Evolutionary conservation across 2,113 vertebrate species (phyloP).

Genomic region (Apistogramma diplotaenia): DNA sequence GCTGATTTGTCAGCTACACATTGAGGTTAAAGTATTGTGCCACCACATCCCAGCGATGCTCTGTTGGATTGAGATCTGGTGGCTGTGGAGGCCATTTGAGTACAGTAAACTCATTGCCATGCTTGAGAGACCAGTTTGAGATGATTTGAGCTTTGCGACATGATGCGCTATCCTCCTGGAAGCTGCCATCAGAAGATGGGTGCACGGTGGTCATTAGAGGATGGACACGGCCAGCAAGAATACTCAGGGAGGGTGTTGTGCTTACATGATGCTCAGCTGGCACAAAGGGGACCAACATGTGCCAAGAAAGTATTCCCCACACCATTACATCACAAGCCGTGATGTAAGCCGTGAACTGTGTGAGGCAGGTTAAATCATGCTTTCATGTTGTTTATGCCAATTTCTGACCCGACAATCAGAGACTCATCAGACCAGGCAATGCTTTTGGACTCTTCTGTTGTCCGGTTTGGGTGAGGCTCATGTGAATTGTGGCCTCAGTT

Average conservation of each 20-base stretch:
- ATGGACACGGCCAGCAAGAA: background rate
- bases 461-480: background rate
- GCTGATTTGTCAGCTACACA: background rate
- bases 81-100: background rate
- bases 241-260: background rate
- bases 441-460: background rate
- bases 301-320: background rate
- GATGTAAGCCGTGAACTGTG: background rate
- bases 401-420: background rate
- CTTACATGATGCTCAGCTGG: background rate
- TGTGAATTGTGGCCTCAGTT: background rate
- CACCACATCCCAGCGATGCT: background rate
- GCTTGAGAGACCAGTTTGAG: background rate
- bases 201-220: background rate
- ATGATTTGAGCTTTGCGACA: background rate
- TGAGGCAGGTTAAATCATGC: background rate
- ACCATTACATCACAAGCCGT: background rate
- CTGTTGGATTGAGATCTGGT: background rate
- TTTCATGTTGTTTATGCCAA: background rate
- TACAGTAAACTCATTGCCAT: background rate
- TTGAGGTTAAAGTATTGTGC: background rate
- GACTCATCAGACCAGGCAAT: background rate
- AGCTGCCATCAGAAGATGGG: background rate
- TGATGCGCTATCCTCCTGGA: accelerated
- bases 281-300: background rate